Percentiles rank a stretch among this genome's conserved stretches.
phyloP scores from a whole-genome alignment of 2,113 vertebrate species.

The Myotis yumanensis region DNA sequence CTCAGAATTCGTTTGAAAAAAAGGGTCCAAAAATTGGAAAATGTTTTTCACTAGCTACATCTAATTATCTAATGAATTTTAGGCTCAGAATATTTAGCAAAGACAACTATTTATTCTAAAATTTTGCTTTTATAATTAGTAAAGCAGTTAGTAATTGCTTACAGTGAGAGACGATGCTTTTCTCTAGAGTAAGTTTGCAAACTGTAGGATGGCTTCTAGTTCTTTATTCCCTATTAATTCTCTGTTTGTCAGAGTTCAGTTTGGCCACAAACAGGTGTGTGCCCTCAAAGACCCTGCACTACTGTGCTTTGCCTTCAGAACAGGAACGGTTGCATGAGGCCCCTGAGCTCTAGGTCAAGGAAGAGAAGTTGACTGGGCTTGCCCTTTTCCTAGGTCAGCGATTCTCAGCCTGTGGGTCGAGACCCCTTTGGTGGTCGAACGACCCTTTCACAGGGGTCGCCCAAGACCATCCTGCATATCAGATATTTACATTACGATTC shows the following conservation, averaged over 20 bases:
- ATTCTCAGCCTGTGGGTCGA: too few species aligned
- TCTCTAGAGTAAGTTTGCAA: neutral
- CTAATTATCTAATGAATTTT: neutral
- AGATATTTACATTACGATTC: too few species aligned
- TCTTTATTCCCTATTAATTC: neutral
- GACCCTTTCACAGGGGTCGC: too few species aligned
- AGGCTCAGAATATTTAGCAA: neutral
- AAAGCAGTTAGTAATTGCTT: neutral
- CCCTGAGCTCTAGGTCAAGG: neutral
- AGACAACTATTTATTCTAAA: neutral
- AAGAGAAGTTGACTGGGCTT: neutral
- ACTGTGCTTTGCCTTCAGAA: neutral
- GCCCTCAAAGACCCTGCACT: neutral
- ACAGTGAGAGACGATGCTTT: neutral
- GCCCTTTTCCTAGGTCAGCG: neutral
- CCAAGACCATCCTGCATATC: too few species aligned
- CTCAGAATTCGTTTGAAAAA: conserved; percentile 47
- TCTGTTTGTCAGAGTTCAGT: neutral
- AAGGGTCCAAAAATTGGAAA: neutral
- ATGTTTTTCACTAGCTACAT: neutral
- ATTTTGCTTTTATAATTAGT: conserved; percentile 13
- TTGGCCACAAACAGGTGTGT: neutral
- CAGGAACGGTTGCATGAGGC: neutral
- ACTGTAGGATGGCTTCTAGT: neutral
- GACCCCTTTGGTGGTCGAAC: too few species aligned